A percentile compares a stretch with the other conserved stretches of the same genome.
Conservation (phyloP, 1,140 invertebrate genomes). For the Zaprionus inermis region DNA sequence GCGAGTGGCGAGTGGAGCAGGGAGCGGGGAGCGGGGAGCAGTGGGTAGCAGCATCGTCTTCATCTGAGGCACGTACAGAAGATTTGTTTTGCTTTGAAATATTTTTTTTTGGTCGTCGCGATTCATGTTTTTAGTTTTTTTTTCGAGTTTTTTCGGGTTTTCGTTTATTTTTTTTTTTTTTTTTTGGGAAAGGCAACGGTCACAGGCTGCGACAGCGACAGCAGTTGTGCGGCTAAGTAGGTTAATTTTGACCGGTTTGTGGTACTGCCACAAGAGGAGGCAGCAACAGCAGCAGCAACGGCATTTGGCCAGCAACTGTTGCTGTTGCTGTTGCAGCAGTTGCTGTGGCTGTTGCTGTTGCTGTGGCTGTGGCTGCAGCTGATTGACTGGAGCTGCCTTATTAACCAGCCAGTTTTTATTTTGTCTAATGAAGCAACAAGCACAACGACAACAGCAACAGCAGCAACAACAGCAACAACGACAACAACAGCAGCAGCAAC, state of each 20-base stretch:
- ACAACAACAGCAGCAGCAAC: constrained; percentile 48
- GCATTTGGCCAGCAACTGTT: constrained; percentile 64
- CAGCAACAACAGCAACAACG: constrained; percentile 15
- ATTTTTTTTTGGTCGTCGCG: constrained; percentile 12
- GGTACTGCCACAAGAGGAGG: constrained; percentile 41
- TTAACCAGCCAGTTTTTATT: constrained; percentile 58
- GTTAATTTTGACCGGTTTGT: constrained; percentile 81
- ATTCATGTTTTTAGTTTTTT: constrained; percentile 17
- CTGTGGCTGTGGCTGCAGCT: constrained; percentile 43
- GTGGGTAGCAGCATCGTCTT: constrained; percentile 13
- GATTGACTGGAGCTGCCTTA: constrained; percentile 71
- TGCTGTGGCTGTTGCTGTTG: constrained; percentile 15
- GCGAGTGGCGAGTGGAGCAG: not conserved
- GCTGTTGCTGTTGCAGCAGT: constrained; percentile 18
- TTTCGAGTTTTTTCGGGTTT: constrained; percentile 11
- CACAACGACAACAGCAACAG: constrained; percentile 45
- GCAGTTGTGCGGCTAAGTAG: constrained; percentile 70
- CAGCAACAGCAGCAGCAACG: constrained; percentile 30
- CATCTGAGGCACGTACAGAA: constrained; percentile 66
- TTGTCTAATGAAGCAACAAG: constrained; percentile 75
- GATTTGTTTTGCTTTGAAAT: constrained; percentile 54
- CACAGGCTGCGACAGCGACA: constrained; percentile 15
- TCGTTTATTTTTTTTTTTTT: constrained; percentile 30
- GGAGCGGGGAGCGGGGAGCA: not conserved
- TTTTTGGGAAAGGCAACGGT: constrained; percentile 55